Evolutionary conservation across 1,140 invertebrate species (phyloP), one percentile per base, ranked within the genome.

Genomic region (Sinella curviseta): DNA sequence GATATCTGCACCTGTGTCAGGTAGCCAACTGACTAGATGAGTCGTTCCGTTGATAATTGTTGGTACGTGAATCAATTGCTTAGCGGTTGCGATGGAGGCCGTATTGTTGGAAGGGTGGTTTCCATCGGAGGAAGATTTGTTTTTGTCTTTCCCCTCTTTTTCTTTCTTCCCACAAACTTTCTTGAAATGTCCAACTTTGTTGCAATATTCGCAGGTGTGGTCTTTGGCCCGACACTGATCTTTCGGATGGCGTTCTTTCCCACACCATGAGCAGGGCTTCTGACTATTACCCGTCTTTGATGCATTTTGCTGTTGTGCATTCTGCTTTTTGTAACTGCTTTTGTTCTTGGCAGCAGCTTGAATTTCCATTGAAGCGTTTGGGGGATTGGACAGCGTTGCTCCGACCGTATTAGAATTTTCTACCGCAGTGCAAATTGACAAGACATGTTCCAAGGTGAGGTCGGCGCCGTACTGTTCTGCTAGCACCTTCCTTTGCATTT

Each of bases 331-430:
- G 65, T 70, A 70, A 24, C 12, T 14, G 26, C 26, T 17, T 33
- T 30, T 31, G 8, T 70, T 70, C 8, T 8, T 33, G 65, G 28
- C 65, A n/a, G 57, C 57, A 8, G 57, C 57, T 2, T 3, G 1
- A 8, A 30, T 12, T 33, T 70, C 65, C 31, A 30, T 30, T 8
- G 26, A 14, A 3, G 2, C 26, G 3, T 24, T 8, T 70, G 26
- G 12, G 8, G 3, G 30, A 4, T 8, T 17, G 8, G 65, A 2
- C 26, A 70, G 31, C 2, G 65, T 31, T 33, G 65, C 65, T 33
- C 65, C 65, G 4, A n/a, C 65, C 14, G 65, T 33, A 24, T 70
- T 70, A 30, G 65, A 70, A 24, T 70, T 70, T 24, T 70, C 65
- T 14, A 70, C 65, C n/a, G 65, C 65, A 8, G 65, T 31, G 24